A percentile compares a stretch with the other conserved stretches of the same genome.
These are phyloP conservation scores for Zhuqinia jingwanae DNA, from an alignment of 2,888 invertebrate species.

Conservation along the genomic window DNA sequence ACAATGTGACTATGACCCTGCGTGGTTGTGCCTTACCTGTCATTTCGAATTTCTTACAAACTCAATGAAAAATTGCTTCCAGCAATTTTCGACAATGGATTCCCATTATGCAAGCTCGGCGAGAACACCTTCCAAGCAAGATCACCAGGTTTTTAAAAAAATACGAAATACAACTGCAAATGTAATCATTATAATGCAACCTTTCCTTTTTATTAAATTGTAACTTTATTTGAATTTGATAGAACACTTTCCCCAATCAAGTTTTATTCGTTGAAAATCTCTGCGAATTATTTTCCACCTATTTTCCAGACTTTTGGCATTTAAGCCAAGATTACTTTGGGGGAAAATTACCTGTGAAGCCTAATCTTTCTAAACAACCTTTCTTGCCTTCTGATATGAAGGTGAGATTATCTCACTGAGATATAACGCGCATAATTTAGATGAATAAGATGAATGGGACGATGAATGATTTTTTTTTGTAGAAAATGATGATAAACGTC, in stretches of 20 bases:
- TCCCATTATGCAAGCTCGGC: constrained; percentile 70
- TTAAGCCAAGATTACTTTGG: constrained; percentile 97
- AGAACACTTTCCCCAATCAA: constrained; percentile 84
- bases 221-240: constrained; percentile 32
- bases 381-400: constrained; percentile 91
- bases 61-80: constrained; percentile 83
- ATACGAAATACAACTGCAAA: background rate
- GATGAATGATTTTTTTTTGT: too few species aligned
- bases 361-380: constrained; percentile 87
- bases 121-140: constrained; percentile 75
- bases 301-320: constrained; percentile 96
- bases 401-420: too few species aligned
- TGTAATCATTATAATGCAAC: too few species aligned
- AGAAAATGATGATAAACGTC: constrained; percentile 87
- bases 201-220: background rate
- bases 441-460: too few species aligned
- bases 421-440: too few species aligned
- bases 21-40: constrained; percentile 96
- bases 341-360: constrained; percentile 90
- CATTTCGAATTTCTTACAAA: constrained; percentile 90
- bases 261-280: constrained; percentile 91
- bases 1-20: constrained; percentile 92
- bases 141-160: constrained; percentile 63
- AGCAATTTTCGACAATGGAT: constrained; percentile 75
- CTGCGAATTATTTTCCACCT: constrained; percentile 87